Evolutionary conservation across 2,888 invertebrate genomes (phyloP).

Genomic region (Andrena minutula): DNA sequence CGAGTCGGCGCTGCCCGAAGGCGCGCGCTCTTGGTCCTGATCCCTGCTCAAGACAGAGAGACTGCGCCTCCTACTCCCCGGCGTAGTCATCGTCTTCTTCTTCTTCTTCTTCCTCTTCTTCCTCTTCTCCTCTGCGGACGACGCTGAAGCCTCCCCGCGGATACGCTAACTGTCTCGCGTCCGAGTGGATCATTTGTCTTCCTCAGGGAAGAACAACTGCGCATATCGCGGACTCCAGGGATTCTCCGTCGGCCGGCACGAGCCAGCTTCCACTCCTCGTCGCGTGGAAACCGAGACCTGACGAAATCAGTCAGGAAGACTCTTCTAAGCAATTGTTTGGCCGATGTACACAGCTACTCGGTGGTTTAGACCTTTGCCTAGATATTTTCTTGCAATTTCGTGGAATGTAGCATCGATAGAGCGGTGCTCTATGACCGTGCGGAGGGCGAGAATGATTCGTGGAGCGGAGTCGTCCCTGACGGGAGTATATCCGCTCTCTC

Average conservation of each 20-base stretch:
- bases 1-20: slow-evolving; percentile 60
- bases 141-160: slow-evolving; percentile 68
- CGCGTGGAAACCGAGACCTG: neutral
- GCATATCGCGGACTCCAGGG: slow-evolving; percentile 69
- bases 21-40: slow-evolving; percentile 34
- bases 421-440: neutral
- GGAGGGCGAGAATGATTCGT: slow-evolving; percentile 14
- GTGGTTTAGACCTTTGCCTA: too few relatives aligned
- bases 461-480: slow-evolving; percentile 71
- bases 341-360: too few relatives aligned
- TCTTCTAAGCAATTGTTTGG: too few relatives aligned
- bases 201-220: slow-evolving; percentile 73
- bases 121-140: slow-evolving; percentile 43
- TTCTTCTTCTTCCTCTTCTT: slow-evolving; percentile 11
- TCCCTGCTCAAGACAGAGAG: slow-evolving; percentile 18
- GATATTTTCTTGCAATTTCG: too few relatives aligned
- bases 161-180: slow-evolving; percentile 75
- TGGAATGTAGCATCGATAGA: too few relatives aligned
- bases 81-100: slow-evolving; percentile 24
- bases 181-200: slow-evolving; percentile 75
- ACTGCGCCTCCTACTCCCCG: slow-evolving; percentile 15
- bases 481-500: slow-evolving; percentile 80
- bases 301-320: too few relatives aligned
- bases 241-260: slow-evolving; percentile 60
- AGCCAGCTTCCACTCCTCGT: slow-evolving; percentile 25